These are phyloP conservation scores for Hassar affinis DNA, from an alignment of 2,113 vertebrate species.

Conservation along the genomic window DNA sequence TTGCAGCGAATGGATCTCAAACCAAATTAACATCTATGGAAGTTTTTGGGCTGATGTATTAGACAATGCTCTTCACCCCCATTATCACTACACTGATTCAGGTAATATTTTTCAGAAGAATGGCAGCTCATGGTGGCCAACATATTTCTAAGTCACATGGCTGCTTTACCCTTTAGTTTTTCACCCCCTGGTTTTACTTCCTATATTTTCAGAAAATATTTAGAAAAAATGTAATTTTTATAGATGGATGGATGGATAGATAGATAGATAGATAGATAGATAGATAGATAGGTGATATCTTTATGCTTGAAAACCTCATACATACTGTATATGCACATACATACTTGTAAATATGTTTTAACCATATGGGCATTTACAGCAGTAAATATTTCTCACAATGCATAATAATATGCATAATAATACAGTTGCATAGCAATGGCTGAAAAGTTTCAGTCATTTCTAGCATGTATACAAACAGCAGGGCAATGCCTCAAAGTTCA, in stretches of 20 bases:
- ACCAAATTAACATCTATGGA: background rate
- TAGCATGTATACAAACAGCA: slow-evolving; percentile 29
- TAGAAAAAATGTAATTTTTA: too few species aligned
- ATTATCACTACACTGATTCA: background rate
- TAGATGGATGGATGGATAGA: background rate
- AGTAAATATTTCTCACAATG: background rate
- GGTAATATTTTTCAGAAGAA: background rate
- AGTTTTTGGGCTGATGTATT: background rate
- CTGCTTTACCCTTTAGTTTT: background rate
- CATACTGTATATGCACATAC: background rate
- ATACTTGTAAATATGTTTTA: background rate
- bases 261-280: background rate
- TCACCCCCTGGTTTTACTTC: too few species aligned
- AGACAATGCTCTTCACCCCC: background rate
- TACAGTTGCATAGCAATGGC: background rate
- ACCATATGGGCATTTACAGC: background rate
- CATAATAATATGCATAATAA: background rate
- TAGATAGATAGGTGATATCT: background rate
- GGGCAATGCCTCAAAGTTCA: slow-evolving; percentile 1
- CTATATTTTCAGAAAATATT: background rate
- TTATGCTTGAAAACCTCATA: background rate
- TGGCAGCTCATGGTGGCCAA: background rate
- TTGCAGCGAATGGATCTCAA: background rate
- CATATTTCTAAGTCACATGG: background rate
- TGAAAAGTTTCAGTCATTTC: background rate